Percentiles rank a stretch among this genome's conserved stretches.
These are phyloP conservation scores for Homarus gammarus DNA, from an alignment of 2,888 invertebrate genomes.

Conservation along the genomic window DNA sequence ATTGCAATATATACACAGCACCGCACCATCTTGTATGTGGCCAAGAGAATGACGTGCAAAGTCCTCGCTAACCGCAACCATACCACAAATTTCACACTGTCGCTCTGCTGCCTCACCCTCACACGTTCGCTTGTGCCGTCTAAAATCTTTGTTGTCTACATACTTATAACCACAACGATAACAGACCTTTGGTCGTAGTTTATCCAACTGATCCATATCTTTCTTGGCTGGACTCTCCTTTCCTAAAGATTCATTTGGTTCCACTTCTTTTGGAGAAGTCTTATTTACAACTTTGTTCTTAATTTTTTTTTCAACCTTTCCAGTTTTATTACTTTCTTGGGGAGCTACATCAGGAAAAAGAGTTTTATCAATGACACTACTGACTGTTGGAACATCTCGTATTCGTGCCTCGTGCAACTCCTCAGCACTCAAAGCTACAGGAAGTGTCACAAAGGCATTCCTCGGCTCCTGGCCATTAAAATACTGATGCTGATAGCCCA, in stretches of 20 bases:
- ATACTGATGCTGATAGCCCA: constrained; percentile 74
- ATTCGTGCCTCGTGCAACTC: constrained; percentile 69
- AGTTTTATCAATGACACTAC: constrained; percentile 73
- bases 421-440: constrained; percentile 72
- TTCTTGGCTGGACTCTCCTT: constrained; percentile 59
- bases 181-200: constrained; percentile 67
- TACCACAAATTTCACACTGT: constrained; percentile 68
- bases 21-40: constrained; percentile 70
- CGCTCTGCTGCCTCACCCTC: constrained; percentile 66
- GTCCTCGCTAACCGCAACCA: constrained; percentile 60
- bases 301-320: constrained; percentile 39
- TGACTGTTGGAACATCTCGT: constrained; percentile 74
- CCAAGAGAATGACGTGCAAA: constrained; percentile 70
- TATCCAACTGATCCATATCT: constrained; percentile 57
- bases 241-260: constrained; percentile 23
- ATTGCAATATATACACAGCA: constrained; percentile 75
- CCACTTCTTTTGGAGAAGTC: constrained; percentile 32
- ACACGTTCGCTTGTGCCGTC: constrained; percentile 66
- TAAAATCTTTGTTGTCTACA: constrained; percentile 62
- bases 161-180: constrained; percentile 72
- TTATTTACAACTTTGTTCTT: constrained; percentile 35
- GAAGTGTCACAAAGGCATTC: constrained; percentile 72
- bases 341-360: constrained; percentile 69
- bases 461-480: constrained; percentile 70
- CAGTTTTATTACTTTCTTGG: constrained; percentile 44